Conservation (phyloP, 2,113 vertebrate species). For the Cichladusa arquata region DNA sequence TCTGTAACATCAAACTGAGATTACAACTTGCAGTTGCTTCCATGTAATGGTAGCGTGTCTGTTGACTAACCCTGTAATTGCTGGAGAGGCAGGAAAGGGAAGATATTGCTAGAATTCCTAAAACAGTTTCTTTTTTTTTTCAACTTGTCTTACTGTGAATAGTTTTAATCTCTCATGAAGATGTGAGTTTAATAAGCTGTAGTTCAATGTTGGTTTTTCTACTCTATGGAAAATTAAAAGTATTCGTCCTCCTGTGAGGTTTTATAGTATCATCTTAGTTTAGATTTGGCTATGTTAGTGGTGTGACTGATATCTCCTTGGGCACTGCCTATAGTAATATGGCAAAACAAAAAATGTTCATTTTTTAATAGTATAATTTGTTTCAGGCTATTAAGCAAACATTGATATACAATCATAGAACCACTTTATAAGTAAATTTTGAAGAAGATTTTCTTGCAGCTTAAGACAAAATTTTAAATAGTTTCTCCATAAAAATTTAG, state of each 20-base stretch:
- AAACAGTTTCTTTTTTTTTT: background rate
- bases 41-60: fast-evolving
- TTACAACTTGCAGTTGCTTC: background rate
- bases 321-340: background rate
- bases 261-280: background rate
- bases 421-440: background rate
- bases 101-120: background rate
- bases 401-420: background rate
- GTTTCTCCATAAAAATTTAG: background rate
- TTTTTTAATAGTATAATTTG: background rate
- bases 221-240: background rate
- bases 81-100: background rate
- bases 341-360: background rate
- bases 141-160: background rate
- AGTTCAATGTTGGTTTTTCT: background rate
- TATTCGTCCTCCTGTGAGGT: background rate
- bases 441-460: background rate
- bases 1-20: background rate
- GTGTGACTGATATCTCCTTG: background rate
- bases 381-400: background rate
- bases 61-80: background rate
- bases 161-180: background rate
- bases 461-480: background rate
- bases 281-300: background rate
- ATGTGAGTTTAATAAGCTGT: background rate